phyloP scores from a whole-genome alignment of 2,888 invertebrate genomes.

The Craniophora ligustri region DNA sequence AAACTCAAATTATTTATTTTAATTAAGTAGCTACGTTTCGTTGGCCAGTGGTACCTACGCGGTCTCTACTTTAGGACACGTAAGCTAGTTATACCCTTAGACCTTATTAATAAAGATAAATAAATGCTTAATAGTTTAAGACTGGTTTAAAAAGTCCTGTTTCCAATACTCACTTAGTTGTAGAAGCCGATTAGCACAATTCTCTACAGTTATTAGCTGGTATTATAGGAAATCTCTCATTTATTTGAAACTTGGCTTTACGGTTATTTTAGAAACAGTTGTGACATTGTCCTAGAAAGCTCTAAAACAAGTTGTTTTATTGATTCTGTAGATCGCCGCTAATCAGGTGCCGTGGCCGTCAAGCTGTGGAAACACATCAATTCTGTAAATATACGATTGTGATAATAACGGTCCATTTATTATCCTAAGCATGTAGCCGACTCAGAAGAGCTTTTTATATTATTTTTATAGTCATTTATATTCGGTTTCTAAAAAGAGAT shows the following conservation, averaged over 20 bases:
- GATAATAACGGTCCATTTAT: slow-evolving; percentile 37
- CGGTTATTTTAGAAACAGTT: slow-evolving; percentile 15
- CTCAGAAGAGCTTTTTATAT: slow-evolving; percentile 3
- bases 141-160: no score
- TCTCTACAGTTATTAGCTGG: neutral
- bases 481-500: no score
- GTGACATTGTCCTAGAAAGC: slow-evolving; percentile 20
- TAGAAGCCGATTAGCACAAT: neutral
- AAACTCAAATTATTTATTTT: no score
- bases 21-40: no score
- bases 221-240: neutral
- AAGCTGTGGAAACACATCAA: slow-evolving; percentile 30
- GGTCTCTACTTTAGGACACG: no score
- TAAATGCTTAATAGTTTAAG: no score
- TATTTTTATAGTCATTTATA: neutral
- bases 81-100: no score
- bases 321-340: slow-evolving; percentile 28
- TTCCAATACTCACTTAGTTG: no score
- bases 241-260: neutral
- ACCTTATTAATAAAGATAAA: no score
- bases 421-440: neutral
- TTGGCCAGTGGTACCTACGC: no score
- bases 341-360: slow-evolving; percentile 35
- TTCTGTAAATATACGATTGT: slow-evolving; percentile 14
- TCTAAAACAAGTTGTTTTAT: slow-evolving; percentile 16